Evolutionary conservation across 2,888 invertebrate genomes (phyloP), one percentile per base, ranked within the genome.

Genomic region (Augochlorella aurata): DNA sequence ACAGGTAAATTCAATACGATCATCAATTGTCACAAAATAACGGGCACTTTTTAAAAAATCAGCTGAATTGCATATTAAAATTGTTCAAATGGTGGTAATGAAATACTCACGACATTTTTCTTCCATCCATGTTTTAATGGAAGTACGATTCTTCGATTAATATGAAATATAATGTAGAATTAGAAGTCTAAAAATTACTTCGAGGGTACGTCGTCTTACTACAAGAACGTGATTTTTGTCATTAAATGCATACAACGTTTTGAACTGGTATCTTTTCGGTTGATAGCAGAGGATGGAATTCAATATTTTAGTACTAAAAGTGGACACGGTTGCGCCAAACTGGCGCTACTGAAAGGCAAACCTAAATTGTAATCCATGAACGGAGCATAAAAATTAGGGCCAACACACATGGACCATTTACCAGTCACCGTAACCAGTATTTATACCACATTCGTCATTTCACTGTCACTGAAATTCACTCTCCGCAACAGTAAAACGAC

Each of bases 91-190:
- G 18, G 63, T 54, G 70, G 49, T 77, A 69, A 69, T 71, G 18
- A 63, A 81, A 83, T 90, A 93, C 94, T 93, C 90, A 94, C 94
- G 94, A 94, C 89, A 93, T 91, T 92, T 93, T 93, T 91, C 94
- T 91, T 85, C 89, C 92, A 81, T 94, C 93, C 94, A 94, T 94
- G 85, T 71, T 65, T 83, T 84, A 80, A 77, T 63, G 38, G 75
- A 68, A 70, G 38, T 45, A 52, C 9, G 8, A 61, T 74, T 72
- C 71, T 66, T 81, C 24, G 63, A 61, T 65, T 65, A 47, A 65
- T 14, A 71, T 65, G 45, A 74, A 45, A 58, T 69, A 29, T 72
- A 81, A 74, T 73, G 44, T 21, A 47, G 69, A 77, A 78, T 70
- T 76, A 66, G 50, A 66, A 38, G 69, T 58, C 44, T 52, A 77